These are phyloP conservation scores for Polyploca ridens DNA, from an alignment of 2,888 invertebrate genomes.

Conservation along the genomic window DNA sequence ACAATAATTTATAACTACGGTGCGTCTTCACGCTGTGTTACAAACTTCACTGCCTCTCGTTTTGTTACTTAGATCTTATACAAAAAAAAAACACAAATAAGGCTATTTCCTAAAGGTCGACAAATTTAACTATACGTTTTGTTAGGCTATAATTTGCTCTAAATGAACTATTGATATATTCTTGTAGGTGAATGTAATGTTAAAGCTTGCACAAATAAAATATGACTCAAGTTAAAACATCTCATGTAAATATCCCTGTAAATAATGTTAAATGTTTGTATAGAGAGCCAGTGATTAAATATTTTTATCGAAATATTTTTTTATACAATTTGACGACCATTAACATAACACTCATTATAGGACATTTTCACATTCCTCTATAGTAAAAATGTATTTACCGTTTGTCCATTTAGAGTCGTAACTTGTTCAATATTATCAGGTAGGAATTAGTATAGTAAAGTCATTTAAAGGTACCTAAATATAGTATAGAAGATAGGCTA, in stretches of 20 bases:
- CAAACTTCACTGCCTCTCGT: slow-evolving; percentile 8
- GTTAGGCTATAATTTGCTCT: not conserved
- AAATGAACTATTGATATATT: not conserved
- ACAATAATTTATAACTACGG: not conserved
- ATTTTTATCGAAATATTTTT: slow-evolving; percentile 80
- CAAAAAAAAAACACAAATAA: not conserved
- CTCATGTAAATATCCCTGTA: slow-evolving; percentile 70
- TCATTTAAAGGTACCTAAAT: slow-evolving; percentile 22
- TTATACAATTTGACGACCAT: slow-evolving; percentile 57
- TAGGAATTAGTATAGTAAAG: slow-evolving; percentile 25
- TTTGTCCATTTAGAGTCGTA: slow-evolving; percentile 29
- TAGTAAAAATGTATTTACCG: slow-evolving; percentile 31
- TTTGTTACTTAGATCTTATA: not conserved
- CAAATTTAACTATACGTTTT: not conserved
- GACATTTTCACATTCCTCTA: slow-evolving; percentile 29
- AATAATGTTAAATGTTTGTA: slow-evolving; percentile 67
- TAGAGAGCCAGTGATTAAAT: slow-evolving; percentile 68
- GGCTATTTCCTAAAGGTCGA: not conserved
- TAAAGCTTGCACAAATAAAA: slow-evolving; percentile 47
- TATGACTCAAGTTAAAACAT: slow-evolving; percentile 27
- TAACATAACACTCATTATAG: slow-evolving; percentile 31
- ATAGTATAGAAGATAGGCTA: slow-evolving; percentile 39
- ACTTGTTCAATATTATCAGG: slow-evolving; percentile 27
- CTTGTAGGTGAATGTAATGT: slow-evolving; percentile 12
- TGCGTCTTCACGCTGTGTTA: slow-evolving; percentile 9